Evolutionary conservation across 2,113 vertebrate genomes (phyloP).

Genomic region (Narcine bancroftii): DNA sequence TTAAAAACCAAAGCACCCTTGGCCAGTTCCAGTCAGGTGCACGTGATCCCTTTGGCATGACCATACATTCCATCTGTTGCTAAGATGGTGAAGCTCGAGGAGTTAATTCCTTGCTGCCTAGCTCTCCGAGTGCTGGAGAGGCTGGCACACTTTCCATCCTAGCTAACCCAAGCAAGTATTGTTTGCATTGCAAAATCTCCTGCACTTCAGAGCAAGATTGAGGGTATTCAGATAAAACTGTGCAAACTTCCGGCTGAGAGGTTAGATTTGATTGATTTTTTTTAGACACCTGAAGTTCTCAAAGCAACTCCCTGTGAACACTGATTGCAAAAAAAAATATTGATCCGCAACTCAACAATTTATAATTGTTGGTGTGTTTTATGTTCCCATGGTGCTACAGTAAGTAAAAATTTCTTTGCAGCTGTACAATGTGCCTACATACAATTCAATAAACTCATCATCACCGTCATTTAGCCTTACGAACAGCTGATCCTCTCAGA

Average conservation of each 20-base stretch:
- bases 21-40: neutral
- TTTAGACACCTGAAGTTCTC: neutral
- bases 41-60: neutral
- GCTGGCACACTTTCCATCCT: neutral
- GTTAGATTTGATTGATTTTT: neutral
- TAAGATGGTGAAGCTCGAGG: neutral
- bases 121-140: neutral
- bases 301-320: neutral
- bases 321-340: neutral
- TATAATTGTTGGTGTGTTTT: no score
- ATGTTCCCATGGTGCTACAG: no score
- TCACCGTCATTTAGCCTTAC: no score
- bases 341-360: neutral
- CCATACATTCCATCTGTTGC: neutral
- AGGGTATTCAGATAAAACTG: no score
- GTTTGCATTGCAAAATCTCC: neutral
- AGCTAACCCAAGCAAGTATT: neutral
- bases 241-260: neutral
- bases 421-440: no score
- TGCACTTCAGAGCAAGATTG: no score
- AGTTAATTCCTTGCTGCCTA: neutral
- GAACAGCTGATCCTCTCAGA: no score
- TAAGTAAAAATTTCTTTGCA: no score
- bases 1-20: neutral
- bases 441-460: no score